Percentiles rank a stretch among this genome's conserved stretches.
Conservation (phyloP, 1,140 invertebrate species). For the Ceratosolen fusciceps region DNA sequence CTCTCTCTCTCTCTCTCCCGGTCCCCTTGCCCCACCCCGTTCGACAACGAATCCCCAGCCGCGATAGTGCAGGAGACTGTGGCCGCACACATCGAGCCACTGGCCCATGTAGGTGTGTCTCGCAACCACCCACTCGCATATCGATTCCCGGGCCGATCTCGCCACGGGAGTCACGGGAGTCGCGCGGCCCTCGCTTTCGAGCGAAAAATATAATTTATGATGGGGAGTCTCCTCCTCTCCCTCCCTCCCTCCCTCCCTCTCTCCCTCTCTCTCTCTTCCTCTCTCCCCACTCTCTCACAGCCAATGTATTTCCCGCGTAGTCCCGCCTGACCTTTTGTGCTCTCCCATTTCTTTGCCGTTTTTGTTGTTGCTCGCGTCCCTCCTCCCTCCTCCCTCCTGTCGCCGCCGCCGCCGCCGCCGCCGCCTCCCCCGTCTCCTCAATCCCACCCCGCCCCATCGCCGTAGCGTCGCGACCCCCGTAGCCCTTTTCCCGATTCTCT, state of each 20-base stretch:
- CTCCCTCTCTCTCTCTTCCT: no score
- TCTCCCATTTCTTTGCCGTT: slow-evolving; percentile 12
- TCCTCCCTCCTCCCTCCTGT: no score
- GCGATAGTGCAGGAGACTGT: background rate
- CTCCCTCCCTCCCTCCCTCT: background rate
- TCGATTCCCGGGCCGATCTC: slow-evolving; percentile 63
- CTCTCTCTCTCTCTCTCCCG: background rate
- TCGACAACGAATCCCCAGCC: slow-evolving; percentile 45
- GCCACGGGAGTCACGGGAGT: slow-evolving; percentile 55
- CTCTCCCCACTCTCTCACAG: no score
- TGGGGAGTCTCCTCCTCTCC: background rate
- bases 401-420: no score
- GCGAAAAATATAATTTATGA: slow-evolving; percentile 51
- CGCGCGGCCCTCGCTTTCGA: slow-evolving; percentile 29
- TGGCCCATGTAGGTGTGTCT: background rate
- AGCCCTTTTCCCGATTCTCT: background rate
- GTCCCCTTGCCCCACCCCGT: slow-evolving; percentile 52
- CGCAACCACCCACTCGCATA: slow-evolving; percentile 54
- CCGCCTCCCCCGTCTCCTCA: no score
- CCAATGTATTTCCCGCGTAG: background rate
- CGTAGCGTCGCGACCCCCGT: background rate
- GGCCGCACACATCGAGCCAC: slow-evolving; percentile 11
- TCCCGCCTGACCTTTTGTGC: background rate
- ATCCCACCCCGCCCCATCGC: no score
- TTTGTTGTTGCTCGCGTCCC: no score